phyloP scores from a whole-genome alignment of 2,797 vertebrate genomes.

The Thamnophis elegans region DNA sequence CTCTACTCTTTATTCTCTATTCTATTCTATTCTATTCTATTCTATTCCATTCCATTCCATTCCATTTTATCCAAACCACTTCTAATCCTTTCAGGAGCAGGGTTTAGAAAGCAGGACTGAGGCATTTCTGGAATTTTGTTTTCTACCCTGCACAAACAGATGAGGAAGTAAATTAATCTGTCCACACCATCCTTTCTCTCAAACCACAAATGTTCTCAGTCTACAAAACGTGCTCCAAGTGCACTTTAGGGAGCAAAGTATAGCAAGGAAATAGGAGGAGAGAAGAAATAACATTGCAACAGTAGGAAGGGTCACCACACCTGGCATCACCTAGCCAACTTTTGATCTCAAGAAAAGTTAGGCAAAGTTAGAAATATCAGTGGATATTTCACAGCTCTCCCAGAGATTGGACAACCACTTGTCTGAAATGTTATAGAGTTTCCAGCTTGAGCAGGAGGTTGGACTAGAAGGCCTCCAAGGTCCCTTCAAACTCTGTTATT shows the following conservation, averaged over 20 bases:
- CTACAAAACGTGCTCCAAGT: neutral
- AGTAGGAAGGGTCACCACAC: neutral
- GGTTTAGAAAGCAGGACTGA: slow-evolving; percentile 31
- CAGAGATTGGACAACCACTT: neutral
- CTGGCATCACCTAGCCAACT: neutral
- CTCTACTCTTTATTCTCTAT: too few species aligned
- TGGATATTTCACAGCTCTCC: too few species aligned
- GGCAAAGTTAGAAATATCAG: neutral
- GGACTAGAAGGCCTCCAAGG: neutral
- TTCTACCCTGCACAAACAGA: neutral
- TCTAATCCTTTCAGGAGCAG: slow-evolving; percentile 37
- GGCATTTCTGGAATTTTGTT: neutral
- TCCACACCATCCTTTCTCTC: neutral
- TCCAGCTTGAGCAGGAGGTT: neutral
- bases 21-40: too few species aligned
- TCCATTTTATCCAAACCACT: neutral
- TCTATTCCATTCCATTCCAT: too few species aligned
- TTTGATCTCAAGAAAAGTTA: neutral
- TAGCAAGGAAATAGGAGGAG: neutral
- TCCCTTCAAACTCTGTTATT: neutral
- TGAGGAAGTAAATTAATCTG: neutral
- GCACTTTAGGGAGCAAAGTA: neutral
- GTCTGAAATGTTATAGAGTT: neutral
- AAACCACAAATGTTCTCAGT: neutral
- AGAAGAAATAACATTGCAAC: neutral